phyloP scores from a whole-genome alignment of 2,113 vertebrate genomes.

The Ophiodon elongatus region DNA sequence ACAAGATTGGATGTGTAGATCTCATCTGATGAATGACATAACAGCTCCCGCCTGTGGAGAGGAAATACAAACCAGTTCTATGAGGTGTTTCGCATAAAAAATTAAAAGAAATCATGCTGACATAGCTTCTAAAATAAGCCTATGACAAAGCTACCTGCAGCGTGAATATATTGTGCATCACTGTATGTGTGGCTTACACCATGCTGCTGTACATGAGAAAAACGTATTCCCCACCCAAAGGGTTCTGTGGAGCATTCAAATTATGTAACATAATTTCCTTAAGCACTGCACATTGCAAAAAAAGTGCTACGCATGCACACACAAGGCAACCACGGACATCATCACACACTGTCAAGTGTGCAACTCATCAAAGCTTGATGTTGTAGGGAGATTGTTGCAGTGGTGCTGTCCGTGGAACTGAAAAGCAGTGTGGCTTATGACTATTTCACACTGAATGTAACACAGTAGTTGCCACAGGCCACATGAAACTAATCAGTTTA shows the following conservation, averaged over 20 bases:
- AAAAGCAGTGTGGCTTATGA: not conserved
- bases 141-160: conserved; percentile 6
- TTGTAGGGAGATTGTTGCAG: not conserved
- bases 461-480: not conserved
- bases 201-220: not conserved
- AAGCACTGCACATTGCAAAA: not conserved
- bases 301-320: not conserved
- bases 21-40: not conserved
- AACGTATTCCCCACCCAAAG: not conserved
- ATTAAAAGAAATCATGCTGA: not conserved
- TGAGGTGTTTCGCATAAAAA: not conserved
- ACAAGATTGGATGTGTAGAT: not conserved
- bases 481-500: not conserved
- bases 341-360: not conserved
- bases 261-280: not conserved
- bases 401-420: conserved; percentile 2
- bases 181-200: not conserved
- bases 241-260: not conserved
- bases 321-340: not conserved
- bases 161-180: not conserved
- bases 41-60: not conserved
- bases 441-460: not conserved
- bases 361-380: not conserved
- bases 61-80: not conserved
- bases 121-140: conserved; percentile 1